These are phyloP conservation scores for Macquaria australasica DNA, from an alignment of 2,113 vertebrate genomes.

Conservation along the genomic window DNA sequence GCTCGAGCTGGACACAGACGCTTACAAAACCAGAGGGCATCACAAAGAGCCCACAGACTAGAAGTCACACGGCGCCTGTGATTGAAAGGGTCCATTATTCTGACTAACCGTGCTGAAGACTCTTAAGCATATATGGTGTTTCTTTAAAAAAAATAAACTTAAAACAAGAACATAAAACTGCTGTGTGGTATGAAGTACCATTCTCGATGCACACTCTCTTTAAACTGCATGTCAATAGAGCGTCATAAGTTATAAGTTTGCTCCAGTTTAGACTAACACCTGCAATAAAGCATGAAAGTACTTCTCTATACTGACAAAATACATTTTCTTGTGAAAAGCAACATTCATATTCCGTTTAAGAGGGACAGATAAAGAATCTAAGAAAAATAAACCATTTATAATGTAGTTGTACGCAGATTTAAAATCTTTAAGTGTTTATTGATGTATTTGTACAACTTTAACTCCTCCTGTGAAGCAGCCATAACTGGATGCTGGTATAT, in stretches of 20 bases:
- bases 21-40: constrained; percentile 69
- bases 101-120: constrained; percentile 32
- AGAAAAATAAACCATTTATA: background rate
- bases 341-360: background rate
- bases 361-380: background rate
- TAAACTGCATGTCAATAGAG: background rate
- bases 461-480: background rate
- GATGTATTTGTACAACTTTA: background rate
- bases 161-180: constrained; percentile 54
- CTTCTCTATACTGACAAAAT: background rate
- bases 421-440: background rate
- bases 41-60: constrained; percentile 75
- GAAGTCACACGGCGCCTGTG: constrained; percentile 68
- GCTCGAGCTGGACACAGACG: constrained; percentile 69
- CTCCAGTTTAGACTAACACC: background rate
- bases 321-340: background rate
- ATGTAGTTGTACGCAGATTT: background rate
- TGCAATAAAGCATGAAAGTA: background rate
- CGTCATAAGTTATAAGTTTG: background rate
- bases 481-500: background rate
- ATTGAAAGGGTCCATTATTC: constrained; percentile 77
- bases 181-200: background rate
- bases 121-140: constrained; percentile 45
- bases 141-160: constrained; percentile 29
- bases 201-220: background rate